Conservation (phyloP, 2,113 vertebrate species). For the Theropithecus gelada region DNA sequence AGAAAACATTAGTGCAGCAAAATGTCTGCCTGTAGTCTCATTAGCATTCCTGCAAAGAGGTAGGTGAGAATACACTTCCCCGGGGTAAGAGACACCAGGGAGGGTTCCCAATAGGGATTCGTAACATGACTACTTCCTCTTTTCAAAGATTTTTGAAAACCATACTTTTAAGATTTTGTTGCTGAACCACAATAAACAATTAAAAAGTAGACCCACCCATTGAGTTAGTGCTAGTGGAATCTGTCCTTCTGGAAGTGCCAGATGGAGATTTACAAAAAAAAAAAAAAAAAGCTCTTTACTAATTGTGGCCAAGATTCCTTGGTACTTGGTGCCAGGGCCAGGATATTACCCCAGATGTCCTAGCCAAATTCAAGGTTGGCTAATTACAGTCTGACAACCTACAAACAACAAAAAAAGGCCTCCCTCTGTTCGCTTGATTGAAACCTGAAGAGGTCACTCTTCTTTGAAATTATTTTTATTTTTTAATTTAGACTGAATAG, state of each 20-base stretch:
- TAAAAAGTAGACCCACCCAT: slow-evolving; percentile 50
- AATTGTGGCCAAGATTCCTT: slow-evolving; percentile 71
- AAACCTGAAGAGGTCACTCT: slow-evolving; percentile 40
- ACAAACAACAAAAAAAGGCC: neutral
- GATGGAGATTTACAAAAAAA: slow-evolving; percentile 60
- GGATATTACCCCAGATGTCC: slow-evolving; percentile 75
- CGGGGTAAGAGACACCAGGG: neutral
- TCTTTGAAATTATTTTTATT: neutral
- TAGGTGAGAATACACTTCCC: neutral
- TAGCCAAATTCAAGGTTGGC: slow-evolving; percentile 61
- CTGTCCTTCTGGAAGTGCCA: slow-evolving; percentile 61
- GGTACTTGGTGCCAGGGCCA: slow-evolving; percentile 66
- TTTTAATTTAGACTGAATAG: too few species aligned
- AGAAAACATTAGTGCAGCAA: neutral
- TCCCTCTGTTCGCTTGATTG: neutral
- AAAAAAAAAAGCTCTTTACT: slow-evolving; percentile 25
- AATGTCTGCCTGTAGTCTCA: neutral
- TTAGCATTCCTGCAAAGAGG: neutral
- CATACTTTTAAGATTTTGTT: slow-evolving; percentile 34
- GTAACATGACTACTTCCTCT: neutral
- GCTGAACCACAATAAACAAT: slow-evolving; percentile 30
- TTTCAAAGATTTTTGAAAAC: slow-evolving; percentile 30
- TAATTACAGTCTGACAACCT: slow-evolving; percentile 63
- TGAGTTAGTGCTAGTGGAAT: slow-evolving; percentile 56
- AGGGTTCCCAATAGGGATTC: neutral